Evolutionary conservation across 2,888 invertebrate species (phyloP), one percentile per base, ranked within the genome.

Genomic region (Bruchidius siliquastri): DNA sequence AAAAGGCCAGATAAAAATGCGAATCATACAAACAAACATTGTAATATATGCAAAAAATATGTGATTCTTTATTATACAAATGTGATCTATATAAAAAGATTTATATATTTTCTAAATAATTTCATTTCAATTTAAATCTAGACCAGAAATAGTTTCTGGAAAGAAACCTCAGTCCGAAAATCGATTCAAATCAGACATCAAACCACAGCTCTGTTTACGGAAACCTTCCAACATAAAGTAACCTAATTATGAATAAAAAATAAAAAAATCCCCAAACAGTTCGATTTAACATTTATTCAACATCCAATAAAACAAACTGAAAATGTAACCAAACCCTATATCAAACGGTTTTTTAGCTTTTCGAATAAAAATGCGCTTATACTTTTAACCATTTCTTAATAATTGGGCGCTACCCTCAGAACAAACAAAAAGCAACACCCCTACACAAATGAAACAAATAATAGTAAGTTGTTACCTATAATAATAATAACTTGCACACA

Each of bases 401-500:
- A 49, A 49, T 49, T 13, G 49, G 49, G 49, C 49, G 49, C 49
- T 49, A 49, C 49, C 49, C 73, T 73, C 74, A 73, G 72, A 73
- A 77, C 49, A 49, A 49, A 82, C 49, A 82, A 81, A 80, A 76
- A 80, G 78, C 79, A 83, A 84, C 84, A 84, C 83, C 84, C 84
- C 84, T 83, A 85, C 84, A 81, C 84, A 82, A 80, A 80, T 79
- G 78, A 78, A 81, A 79, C 79, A 81, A 81, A 78, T 80, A 80
- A 76, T 77, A 77, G 75, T 78, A 77, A 79, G 79, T 78, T 78
- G 69, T 75, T 77, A 78, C 79, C 76, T 81, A 81, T 82, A 82
- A 81, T 82, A 82, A 81, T 82, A 83, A 80, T 82, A 83, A 83
- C 82, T 83, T 84, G 82, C 84, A 84, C 84, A 85, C 84, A 84